A percentile compares a stretch with the other conserved stretches of the same genome.
phyloP scores from a whole-genome alignment of 2,113 vertebrate genomes.

The Colius striatus region DNA sequence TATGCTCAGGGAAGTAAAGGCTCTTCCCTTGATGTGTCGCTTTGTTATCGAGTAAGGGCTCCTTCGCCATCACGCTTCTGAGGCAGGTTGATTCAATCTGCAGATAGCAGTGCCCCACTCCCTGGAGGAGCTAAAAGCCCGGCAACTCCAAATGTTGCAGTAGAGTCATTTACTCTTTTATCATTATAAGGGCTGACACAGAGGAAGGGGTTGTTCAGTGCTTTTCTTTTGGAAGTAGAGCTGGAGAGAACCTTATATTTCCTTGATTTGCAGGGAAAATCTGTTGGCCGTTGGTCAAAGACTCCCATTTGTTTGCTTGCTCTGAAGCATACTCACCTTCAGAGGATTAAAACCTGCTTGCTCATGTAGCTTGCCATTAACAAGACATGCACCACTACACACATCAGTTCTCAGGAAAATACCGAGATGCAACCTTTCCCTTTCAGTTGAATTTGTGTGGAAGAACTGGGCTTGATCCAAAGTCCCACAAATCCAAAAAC shows the following conservation, averaged over 20 bases:
- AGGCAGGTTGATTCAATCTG: slow-evolving; percentile 57
- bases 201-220: not conserved
- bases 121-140: slow-evolving; percentile 4
- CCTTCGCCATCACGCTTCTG: not conserved
- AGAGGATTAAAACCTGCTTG: not conserved
- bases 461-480: not conserved
- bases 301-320: not conserved
- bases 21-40: not conserved
- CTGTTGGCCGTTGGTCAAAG: not conserved
- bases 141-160: not conserved
- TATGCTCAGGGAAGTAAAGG: slow-evolving; percentile 33
- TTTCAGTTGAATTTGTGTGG: not conserved
- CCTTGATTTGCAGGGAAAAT: not conserved
- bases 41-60: not conserved
- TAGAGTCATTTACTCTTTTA: not conserved
- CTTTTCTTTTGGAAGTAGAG: not conserved
- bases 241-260: not conserved
- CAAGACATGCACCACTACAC: not conserved
- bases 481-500: too few species aligned
- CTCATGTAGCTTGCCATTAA: not conserved
- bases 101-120: slow-evolving; percentile 32
- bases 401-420: not conserved
- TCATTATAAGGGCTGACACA: not conserved
- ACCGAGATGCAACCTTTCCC: not conserved
- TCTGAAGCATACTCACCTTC: not conserved